Conservation (phyloP, 35 echinoderm and acorn worm species). For the Nesometra sesokonis region DNA sequence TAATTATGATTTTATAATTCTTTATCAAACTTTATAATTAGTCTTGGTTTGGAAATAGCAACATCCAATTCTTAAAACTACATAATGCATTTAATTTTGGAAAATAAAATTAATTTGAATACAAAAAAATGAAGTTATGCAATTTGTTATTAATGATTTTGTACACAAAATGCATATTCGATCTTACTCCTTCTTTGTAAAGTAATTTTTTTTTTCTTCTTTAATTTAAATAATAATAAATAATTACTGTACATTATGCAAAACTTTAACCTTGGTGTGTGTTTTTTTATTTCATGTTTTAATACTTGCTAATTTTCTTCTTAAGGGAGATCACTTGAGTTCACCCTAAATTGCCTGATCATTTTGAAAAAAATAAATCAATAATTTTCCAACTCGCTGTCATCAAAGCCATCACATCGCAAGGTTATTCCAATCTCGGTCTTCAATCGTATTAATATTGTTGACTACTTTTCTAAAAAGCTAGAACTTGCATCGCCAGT, state of each 20-base stretch:
- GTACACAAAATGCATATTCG: too few relatives aligned
- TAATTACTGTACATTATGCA: background rate
- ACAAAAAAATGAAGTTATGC: too few relatives aligned
- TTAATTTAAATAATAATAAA: too few relatives aligned
- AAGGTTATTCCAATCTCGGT: background rate
- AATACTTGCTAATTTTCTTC: background rate
- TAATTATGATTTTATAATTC: too few relatives aligned
- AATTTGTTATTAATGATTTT: too few relatives aligned
- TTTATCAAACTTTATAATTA: too few relatives aligned
- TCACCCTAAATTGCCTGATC: background rate
- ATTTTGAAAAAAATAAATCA: background rate
- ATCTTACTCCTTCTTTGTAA: too few relatives aligned
- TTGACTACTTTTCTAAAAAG: background rate
- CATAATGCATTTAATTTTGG: too few relatives aligned
- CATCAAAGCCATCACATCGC: background rate
- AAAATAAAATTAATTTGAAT: too few relatives aligned
- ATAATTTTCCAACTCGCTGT: background rate
- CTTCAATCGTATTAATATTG: background rate
- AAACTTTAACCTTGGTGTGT: background rate
- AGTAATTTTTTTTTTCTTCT: too few relatives aligned
- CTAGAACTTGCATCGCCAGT: background rate
- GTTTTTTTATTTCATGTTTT: background rate
- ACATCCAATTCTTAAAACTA: too few relatives aligned
- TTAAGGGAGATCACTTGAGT: background rate
- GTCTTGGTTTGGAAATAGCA: too few relatives aligned